Base-by-base conservation (phyloP, 2,888 invertebrate genomes). In the Euspilapteryx auroguttella region DNA sequence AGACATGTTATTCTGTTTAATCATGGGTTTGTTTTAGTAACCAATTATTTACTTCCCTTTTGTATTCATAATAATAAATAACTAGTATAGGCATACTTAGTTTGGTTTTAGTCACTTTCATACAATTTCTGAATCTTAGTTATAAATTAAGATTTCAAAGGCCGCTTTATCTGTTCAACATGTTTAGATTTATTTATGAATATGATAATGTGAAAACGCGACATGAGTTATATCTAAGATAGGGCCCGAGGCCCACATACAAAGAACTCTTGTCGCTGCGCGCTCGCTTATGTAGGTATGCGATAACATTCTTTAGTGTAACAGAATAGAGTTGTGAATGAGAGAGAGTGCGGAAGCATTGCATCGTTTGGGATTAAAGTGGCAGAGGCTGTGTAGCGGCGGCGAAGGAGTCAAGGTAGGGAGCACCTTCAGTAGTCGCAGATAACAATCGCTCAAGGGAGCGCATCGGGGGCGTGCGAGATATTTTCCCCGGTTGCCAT, bases 381-480 rank as follows among this genome's bases (percentile, higher is more conserved):
- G 38, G 44, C 44, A 47, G 51, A 59, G 55, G 50, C 50, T 54
- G 55, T 38, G 25, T 27, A 20, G 8, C 9, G 44, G 55, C 52
- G 55, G 55, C 55, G 54, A 52, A 53, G 54, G 55, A 59, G 51
- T 51, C 51, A 58, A 59, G 62, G 63, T 59, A 42, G 57, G 57
- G 69, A 49, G 50, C 53, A 50, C 58, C 64, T 69, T 68, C 58
- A 51, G 50, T 49, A 50, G 33, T 41, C 20, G 27, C 24, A 47
- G 71, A 75, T 75, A 62, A 68, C 65, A 66, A 73, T 69, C 64
- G 54, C 41, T 39, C 40, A 54, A 51, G 53, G 61, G 62, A 47
- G 58, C 53, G 54, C 50, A 47, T 42, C 42, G 49, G 61, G 63
- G 71, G 69, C 66, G 71, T 64, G 50, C 51, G 53, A 54, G 55